Evolutionary conservation across 2,888 invertebrate species (phyloP), one percentile per base, ranked within the genome.

Genomic region (Cyclophora punctaria): DNA sequence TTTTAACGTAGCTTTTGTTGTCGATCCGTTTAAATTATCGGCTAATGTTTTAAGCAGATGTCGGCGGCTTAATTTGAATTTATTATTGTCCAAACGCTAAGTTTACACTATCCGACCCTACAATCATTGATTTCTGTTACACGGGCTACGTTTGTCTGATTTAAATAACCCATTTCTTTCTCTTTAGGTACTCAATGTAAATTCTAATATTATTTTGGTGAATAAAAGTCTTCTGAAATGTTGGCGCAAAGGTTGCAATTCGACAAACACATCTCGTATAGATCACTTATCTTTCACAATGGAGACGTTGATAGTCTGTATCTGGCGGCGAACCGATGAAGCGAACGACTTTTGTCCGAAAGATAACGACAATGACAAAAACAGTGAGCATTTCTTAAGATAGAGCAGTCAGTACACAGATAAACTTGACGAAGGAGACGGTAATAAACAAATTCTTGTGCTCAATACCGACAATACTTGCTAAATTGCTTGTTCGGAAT

Each of bases 1-100:
- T 72, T 78, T 75, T 71, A 67, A 67, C 64, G 53, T 62, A 60
- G 68, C 77, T 74, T 81, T 83, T 81, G 76, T 76, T 75, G 71
- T 69, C 62, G 67, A 69, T 73, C 66, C 65, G 59, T 67, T 64
- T 63, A 67, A 70, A 68, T 67, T 69, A 72, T 73, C 69, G 70
- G 69, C 62, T 65, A 69, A 66, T 71, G 64, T 66, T 73, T 66
- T 61, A 54, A 63, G 63, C 79, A 77, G 71, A 75, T 78, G 58
- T 56, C 48, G 71, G 67, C 59, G 56, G 63, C 59, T 66, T 69
- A 69, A 73, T 73, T 69, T 59, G 57, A 56, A 49, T 49, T 52
- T 56, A 48, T 52, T 37, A 37, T 37, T 37, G 37, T 37, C 4
- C 5, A 4, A 37, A 5, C 4, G 37, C 37, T 5, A 5, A 37